Evolutionary conservation across 2,888 invertebrate genomes (phyloP).

Genomic region (Xestoiulus laeticollis): DNA sequence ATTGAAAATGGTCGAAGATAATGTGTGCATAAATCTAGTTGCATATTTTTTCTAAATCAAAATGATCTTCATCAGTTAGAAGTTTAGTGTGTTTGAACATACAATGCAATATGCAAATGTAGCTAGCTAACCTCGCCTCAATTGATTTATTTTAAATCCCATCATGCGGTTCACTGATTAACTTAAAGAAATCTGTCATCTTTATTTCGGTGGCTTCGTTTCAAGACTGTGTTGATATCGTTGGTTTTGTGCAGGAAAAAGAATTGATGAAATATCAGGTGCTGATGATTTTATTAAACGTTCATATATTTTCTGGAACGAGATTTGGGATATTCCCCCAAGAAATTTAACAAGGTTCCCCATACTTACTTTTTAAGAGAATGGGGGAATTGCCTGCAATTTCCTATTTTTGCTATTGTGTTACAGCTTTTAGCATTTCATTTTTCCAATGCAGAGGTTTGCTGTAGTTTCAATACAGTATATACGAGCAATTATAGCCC

Average conservation of each 20-base stretch:
- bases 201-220: neutral
- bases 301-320: too few species aligned
- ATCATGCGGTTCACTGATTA: slow-evolving; percentile 30
- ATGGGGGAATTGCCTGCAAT: neutral
- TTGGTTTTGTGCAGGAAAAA: too few species aligned
- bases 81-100: neutral
- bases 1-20: too few species aligned
- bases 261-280: too few species aligned
- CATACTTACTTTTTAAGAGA: neutral
- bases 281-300: too few species aligned
- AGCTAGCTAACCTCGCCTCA: neutral
- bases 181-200: neutral
- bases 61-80: neutral
- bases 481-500: neutral
- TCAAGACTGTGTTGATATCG: too few species aligned
- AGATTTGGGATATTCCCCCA: too few species aligned
- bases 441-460: neutral
- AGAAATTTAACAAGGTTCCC: too few species aligned
- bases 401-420: neutral
- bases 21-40: too few species aligned
- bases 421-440: neutral
- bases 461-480: neutral
- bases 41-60: neutral
- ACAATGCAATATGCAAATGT: neutral
- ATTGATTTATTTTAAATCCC: neutral